Percentiles rank a stretch among this genome's conserved stretches.
Conservation (phyloP, 2,888 invertebrate species). For the Lepidochitona cinerea region DNA sequence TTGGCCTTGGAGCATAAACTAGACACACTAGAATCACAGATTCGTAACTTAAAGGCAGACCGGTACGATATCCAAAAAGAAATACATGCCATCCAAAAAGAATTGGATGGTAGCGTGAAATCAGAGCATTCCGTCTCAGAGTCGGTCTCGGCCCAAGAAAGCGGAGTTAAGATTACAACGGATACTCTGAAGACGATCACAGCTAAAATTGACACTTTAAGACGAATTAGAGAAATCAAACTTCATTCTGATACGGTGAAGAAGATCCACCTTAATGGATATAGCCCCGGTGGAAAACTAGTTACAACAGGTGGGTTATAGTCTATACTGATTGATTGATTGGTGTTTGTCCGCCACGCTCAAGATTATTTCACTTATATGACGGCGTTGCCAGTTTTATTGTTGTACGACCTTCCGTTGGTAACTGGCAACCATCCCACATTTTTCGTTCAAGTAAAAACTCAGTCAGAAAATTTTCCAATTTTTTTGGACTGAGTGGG, state of each 20-base stretch:
- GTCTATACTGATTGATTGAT: too few species aligned
- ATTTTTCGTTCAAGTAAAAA: too few species aligned
- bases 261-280: conserved; percentile 53
- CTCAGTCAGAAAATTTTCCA: too few species aligned
- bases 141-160: conserved; percentile 15
- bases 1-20: conserved; percentile 37
- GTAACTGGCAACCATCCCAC: too few species aligned
- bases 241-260: conserved; percentile 56
- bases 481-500: too few species aligned
- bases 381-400: too few species aligned
- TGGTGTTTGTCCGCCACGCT: too few species aligned
- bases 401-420: too few species aligned
- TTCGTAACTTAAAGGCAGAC: conserved; percentile 37
- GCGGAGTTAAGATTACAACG: conserved; percentile 15
- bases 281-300: conserved; percentile 47
- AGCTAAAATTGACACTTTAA: conserved; percentile 42
- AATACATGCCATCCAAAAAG: conserved; percentile 32
- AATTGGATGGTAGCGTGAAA: conserved; percentile 20
- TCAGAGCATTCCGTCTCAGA: conserved; percentile 8
- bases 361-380: too few species aligned
- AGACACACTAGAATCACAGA: conserved; percentile 30
- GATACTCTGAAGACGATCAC: conserved; percentile 33
- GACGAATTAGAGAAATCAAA: conserved; percentile 54
- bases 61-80: conserved; percentile 47
- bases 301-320: conserved; percentile 42